Evolutionary conservation across 30 jellyfish, hydroid and myxozoan genomes (phyloP).

Genomic region (Aurelia sp.): DNA sequence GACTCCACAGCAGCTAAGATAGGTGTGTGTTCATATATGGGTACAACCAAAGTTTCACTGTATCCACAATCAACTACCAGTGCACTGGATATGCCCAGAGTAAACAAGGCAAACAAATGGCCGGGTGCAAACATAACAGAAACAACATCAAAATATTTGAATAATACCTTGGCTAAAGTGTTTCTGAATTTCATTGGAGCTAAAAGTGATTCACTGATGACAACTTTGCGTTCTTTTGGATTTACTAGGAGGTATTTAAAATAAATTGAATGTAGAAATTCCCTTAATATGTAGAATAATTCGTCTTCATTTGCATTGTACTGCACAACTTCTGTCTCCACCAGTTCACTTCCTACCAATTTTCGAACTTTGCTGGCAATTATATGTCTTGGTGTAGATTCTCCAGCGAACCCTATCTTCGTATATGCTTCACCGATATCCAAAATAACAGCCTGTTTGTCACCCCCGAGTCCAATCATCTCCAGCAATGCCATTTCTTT

Average conservation of each 20-base stretch:
- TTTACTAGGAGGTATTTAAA: slow-evolving; percentile 88
- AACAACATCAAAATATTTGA: slow-evolving; percentile 82
- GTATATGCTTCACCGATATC: slow-evolving; percentile 98
- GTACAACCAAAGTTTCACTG: slow-evolving; percentile 86
- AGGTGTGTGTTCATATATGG: slow-evolving; percentile 90
- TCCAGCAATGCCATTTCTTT: slow-evolving; percentile 90
- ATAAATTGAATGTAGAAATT: slow-evolving; percentile 83
- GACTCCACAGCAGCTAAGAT: slow-evolving; percentile 81
- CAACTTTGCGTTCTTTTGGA: slow-evolving; percentile 97
- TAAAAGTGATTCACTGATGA: slow-evolving; percentile 87
- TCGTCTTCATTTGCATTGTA: slow-evolving; percentile 45
- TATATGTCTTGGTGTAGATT: slow-evolving; percentile 89
- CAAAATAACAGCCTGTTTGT: slow-evolving; percentile 90
- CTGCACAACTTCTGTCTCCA: slow-evolving; percentile 51
- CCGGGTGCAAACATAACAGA: slow-evolving; percentile 88
- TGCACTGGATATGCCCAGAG: slow-evolving; percentile 89
- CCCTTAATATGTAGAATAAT: slow-evolving; percentile 52
- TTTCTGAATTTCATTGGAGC: slow-evolving; percentile 76
- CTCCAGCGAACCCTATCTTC: slow-evolving; percentile 96
- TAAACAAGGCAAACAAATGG: slow-evolving; percentile 89
- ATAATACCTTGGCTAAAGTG: slow-evolving; percentile 79
- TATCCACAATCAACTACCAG: slow-evolving; percentile 96
- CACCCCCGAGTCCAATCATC: slow-evolving; percentile 96
- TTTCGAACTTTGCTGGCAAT: slow-evolving; percentile 75
- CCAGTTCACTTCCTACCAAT: slow-evolving; percentile 62